Conservation (phyloP, 2,113 vertebrate genomes). For the Pterocles burchelli region DNA sequence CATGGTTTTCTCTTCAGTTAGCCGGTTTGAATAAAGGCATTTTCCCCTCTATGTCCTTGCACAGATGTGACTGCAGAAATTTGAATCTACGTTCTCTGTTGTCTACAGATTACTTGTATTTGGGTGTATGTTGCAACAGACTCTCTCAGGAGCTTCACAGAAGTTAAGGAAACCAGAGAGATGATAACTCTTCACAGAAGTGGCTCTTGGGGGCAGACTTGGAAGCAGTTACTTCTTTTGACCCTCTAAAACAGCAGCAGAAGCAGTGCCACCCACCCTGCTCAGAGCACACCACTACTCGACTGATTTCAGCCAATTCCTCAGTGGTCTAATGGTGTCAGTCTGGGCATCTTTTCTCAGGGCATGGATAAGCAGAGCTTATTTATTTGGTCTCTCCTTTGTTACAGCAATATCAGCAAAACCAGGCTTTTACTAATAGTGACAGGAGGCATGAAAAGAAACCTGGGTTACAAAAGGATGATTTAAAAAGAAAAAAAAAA, state of each 20-base stretch:
- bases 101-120: background rate
- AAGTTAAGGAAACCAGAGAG: background rate
- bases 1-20: background rate
- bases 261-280: background rate
- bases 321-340: background rate
- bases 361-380: rapidly evolving
- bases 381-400: background rate
- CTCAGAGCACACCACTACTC: background rate
- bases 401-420: background rate
- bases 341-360: background rate
- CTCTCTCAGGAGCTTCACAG: background rate
- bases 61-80: background rate
- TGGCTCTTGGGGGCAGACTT: background rate
- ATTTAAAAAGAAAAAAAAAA: background rate
- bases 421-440: background rate
- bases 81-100: background rate
- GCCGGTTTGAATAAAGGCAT: background rate
- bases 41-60: background rate
- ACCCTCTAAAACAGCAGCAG: background rate
- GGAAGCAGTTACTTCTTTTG: background rate
- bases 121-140: background rate
- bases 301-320: background rate
- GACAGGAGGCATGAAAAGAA: background rate
- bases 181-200: background rate
- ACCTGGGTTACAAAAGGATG: background rate